Conservation (phyloP, 2,888 invertebrate species). For the Harpalus rufipes region DNA sequence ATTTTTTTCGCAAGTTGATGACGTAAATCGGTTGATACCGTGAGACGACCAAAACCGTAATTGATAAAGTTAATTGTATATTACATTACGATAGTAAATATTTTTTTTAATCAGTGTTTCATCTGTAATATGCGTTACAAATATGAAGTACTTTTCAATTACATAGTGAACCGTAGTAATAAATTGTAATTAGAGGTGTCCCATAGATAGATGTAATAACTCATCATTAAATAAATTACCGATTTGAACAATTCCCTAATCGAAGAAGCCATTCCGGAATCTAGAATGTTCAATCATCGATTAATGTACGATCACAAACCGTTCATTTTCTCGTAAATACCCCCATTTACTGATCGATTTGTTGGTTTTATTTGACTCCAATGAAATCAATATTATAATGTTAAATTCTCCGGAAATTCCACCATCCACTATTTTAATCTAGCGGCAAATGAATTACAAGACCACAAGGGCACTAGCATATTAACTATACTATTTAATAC, state of each 20-base stretch:
- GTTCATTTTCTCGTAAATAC: slow-evolving; percentile 37
- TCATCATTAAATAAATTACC: slow-evolving; percentile 54
- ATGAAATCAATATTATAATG: slow-evolving; percentile 47
- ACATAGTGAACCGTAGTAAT: background rate
- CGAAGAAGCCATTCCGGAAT: slow-evolving; percentile 35
- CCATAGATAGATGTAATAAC: background rate
- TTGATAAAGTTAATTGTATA: too few species aligned
- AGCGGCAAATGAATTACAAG: slow-evolving; percentile 4
- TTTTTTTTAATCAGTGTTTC: too few species aligned
- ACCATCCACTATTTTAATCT: background rate
- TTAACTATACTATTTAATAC: background rate
- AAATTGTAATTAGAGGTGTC: slow-evolving; percentile 11
- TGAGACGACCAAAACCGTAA: too few species aligned
- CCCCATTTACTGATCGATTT: slow-evolving; percentile 34
- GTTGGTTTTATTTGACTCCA: slow-evolving; percentile 47
- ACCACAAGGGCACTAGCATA: background rate
- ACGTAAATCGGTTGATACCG: too few species aligned
- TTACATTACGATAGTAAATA: too few species aligned
- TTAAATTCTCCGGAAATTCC: slow-evolving; percentile 23
- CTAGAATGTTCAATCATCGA: slow-evolving; percentile 49
- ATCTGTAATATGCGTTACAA: too few species aligned
- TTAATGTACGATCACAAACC: slow-evolving; percentile 38
- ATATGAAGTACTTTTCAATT: too few species aligned
- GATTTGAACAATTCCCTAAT: slow-evolving; percentile 19
- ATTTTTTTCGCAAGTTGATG: too few species aligned